phyloP scores from a whole-genome alignment of 2,888 invertebrate species.

The Sarcophaga subvicina region DNA sequence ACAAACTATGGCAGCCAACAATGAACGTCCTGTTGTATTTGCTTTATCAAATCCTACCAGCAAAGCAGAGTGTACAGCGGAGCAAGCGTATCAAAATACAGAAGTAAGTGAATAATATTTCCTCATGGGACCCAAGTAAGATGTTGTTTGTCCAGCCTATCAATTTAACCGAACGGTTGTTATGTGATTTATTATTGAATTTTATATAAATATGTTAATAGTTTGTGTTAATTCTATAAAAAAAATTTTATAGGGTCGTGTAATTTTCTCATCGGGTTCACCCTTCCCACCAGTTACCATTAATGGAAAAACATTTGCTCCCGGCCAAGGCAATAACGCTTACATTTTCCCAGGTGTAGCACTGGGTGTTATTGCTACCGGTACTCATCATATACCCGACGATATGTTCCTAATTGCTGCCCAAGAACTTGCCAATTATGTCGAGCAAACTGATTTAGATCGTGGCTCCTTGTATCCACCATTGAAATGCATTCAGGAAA shows the following conservation, averaged over 20 bases:
- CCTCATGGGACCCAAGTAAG: background rate
- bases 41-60: slow-evolving; percentile 99
- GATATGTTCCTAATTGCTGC: slow-evolving; percentile 97
- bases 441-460: slow-evolving; percentile 90
- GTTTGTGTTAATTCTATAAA: background rate
- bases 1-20: slow-evolving; percentile 91
- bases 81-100: slow-evolving; percentile 95
- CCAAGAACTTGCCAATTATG: slow-evolving; percentile 91
- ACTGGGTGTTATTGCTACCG: slow-evolving; percentile 95
- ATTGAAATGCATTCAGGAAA: slow-evolving; percentile 90
- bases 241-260: slow-evolving; percentile 87
- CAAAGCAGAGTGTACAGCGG: slow-evolving; percentile 99
- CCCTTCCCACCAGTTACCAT: slow-evolving; percentile 94
- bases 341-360: slow-evolving; percentile 99
- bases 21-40: slow-evolving; percentile 95
- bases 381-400: slow-evolving; percentile 96
- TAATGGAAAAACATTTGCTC: slow-evolving; percentile 90
- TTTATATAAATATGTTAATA: background rate
- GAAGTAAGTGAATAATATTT: slow-evolving; percentile 86
- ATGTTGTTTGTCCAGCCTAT: too few species aligned
- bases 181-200: background rate
- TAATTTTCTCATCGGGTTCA: slow-evolving; percentile 97
- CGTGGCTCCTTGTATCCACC: slow-evolving; percentile 97
- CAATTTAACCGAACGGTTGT: too few species aligned
- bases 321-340: slow-evolving; percentile 99